Conservation (phyloP, 2,888 invertebrate genomes). For the Pachliopta kotzebuea region DNA sequence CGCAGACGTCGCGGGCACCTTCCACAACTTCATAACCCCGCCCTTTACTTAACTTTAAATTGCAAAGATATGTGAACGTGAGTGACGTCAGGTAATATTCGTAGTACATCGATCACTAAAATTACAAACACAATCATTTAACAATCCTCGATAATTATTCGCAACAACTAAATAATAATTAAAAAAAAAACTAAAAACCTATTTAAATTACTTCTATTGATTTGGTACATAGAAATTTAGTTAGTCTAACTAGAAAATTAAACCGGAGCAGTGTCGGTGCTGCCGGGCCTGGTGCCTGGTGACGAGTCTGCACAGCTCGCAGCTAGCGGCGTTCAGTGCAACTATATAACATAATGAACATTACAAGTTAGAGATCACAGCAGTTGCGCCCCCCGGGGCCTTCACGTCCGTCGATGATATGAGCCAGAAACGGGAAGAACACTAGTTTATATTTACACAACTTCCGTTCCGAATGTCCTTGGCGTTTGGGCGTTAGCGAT, state of each 20-base stretch:
- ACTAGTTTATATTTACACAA: slow-evolving; percentile 70
- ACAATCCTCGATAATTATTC: slow-evolving; percentile 70
- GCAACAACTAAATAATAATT: slow-evolving; percentile 72
- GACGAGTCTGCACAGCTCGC: slow-evolving; percentile 39
- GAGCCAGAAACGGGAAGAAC: slow-evolving; percentile 66
- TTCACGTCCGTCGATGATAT: slow-evolving; percentile 72
- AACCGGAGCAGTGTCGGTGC: slow-evolving; percentile 52
- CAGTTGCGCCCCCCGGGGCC: slow-evolving; percentile 62
- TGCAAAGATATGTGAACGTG: slow-evolving; percentile 65
- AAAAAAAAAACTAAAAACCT: slow-evolving; percentile 56
- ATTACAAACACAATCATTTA: slow-evolving; percentile 71
- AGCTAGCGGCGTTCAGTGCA: slow-evolving; percentile 42
- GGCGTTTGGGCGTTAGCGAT: slow-evolving; percentile 74
- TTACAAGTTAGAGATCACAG: slow-evolving; percentile 79
- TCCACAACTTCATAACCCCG: slow-evolving; percentile 32
- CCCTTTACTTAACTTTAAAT: slow-evolving; percentile 44
- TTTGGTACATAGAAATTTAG: slow-evolving; percentile 79
- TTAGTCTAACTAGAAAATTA: slow-evolving; percentile 74
- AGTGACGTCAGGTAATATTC: slow-evolving; percentile 48
- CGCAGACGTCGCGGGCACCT: slow-evolving; percentile 53
- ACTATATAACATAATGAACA: slow-evolving; percentile 65
- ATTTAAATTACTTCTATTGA: slow-evolving; percentile 73
- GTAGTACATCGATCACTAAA: slow-evolving; percentile 48
- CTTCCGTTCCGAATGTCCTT: slow-evolving; percentile 69
- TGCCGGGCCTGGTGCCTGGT: slow-evolving; percentile 43